Base-by-base conservation (phyloP, 2,113 vertebrate genomes). In the Cercocebus atys region DNA sequence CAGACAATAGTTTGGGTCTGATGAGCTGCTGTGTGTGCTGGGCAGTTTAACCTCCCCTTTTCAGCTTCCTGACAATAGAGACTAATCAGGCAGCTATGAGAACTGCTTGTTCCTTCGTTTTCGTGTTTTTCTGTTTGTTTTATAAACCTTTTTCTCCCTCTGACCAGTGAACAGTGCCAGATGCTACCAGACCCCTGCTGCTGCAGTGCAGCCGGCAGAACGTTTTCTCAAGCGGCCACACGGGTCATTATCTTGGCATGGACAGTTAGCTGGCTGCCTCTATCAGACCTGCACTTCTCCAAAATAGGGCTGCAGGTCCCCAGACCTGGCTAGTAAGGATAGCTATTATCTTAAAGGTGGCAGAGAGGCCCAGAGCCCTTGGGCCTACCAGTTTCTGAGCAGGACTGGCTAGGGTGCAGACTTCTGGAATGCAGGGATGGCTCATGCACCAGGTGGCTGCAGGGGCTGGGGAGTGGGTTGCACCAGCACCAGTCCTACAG, bases 151-250 rank as follows among this genome's bases (percentile, higher is more conserved):
- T 59, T 20, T 45, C 57, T 73, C 57, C 27, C 45, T 52, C 43
- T 27, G 61, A 45, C 40, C 14, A 3, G 30, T 17, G 70, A 38
- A 1, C 0, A 0, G 20, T 13, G 14, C 68, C 84, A 12, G 8
- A 17, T 30, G 16, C 2, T 1, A 1, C 50, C 14, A 22, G 12
- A 14, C 32, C 57, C 4, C 32, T 7, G 7, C 75, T 57, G 20
- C 32, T 8, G 64, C 1, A 5, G 27, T 22, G 1, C 18, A 23
- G 32, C 45, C 1, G 0, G 0, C 10, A 0, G 11, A 2, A 38
- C 50, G 14, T 13, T 38, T 13, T 10, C 4, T 45, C 40, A 47
- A 4, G 47, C 68, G 4, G 16, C 83, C 5, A 64, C 61, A 30
- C 5, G 0, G 14, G 23, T 66, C 8, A 6, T 43, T 79, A 10